Conservation (phyloP, 2,797 vertebrate genomes). For the Mus spretus region DNA sequence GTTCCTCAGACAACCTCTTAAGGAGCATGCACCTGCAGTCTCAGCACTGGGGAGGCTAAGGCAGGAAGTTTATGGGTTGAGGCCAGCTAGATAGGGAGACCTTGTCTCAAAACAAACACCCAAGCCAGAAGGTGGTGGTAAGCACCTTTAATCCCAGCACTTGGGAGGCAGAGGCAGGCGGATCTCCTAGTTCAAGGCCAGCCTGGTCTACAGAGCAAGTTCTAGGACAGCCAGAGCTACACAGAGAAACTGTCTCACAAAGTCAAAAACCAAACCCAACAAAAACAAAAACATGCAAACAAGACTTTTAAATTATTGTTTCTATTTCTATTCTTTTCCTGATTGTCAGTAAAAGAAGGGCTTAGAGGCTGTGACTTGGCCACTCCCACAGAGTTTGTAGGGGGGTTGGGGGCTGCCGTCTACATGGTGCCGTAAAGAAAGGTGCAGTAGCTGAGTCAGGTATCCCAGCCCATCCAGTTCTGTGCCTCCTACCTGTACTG, state of each 20-base stretch:
- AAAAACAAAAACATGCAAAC: neutral
- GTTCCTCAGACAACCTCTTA: neutral
- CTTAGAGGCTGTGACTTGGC: neutral
- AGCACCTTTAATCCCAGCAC: neutral
- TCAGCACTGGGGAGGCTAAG: neutral
- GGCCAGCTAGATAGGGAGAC: neutral
- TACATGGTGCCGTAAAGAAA: neutral
- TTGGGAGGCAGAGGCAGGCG: neutral
- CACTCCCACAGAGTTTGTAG: neutral
- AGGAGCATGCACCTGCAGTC: neutral
- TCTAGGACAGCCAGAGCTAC: neutral
- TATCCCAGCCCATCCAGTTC: neutral
- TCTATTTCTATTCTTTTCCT: too few species aligned
- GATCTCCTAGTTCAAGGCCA: neutral
- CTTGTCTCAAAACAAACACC: neutral
- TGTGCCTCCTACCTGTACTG: neutral
- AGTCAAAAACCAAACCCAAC: neutral
- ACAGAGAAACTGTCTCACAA: neutral
- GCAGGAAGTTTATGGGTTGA: neutral
- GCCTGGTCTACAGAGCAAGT: neutral
- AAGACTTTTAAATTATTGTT: neutral
- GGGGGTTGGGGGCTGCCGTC: neutral
- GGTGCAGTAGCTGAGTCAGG: neutral
- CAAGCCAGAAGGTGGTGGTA: too few species aligned
- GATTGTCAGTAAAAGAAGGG: neutral